A percentile compares a stretch with the other conserved stretches of the same genome.
Conservation (phyloP, 1,140 invertebrate species). For the Mactra quadrangularis region DNA sequence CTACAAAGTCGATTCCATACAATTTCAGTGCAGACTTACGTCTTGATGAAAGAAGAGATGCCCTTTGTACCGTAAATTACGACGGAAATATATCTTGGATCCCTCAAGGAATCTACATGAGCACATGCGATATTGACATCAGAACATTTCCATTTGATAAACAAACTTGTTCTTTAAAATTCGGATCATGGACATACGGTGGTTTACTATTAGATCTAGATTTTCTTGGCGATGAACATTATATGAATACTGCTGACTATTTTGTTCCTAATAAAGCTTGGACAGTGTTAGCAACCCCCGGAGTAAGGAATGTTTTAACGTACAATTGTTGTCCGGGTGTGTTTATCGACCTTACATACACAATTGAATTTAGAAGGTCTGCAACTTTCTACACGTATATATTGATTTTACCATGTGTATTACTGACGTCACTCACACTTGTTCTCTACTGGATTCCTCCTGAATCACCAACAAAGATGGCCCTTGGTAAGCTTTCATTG, state of each 20-base stretch:
- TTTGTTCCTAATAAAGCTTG: slow-evolving; percentile 82
- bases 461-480: slow-evolving; percentile 84
- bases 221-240: slow-evolving; percentile 45
- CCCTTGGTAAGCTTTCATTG: slow-evolving; percentile 77
- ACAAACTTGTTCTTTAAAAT: slow-evolving; percentile 82
- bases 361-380: slow-evolving; percentile 78
- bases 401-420: slow-evolving; percentile 83
- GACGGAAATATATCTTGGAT: slow-evolving; percentile 98
- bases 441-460: slow-evolving; percentile 84
- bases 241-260: slow-evolving; percentile 75
- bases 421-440: slow-evolving; percentile 83
- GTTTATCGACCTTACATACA: slow-evolving; percentile 82
- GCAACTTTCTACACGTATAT: slow-evolving; percentile 83
- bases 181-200: slow-evolving; percentile 83
- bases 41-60: slow-evolving; percentile 80
- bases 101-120: slow-evolving; percentile 99
- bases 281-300: slow-evolving; percentile 77
- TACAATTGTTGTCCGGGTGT: slow-evolving; percentile 82
- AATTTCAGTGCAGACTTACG: slow-evolving; percentile 81
- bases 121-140: slow-evolving; percentile 92
- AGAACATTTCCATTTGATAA: slow-evolving; percentile 83
- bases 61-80: slow-evolving; percentile 85
- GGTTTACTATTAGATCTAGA: slow-evolving; percentile 79
- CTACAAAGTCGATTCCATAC: slow-evolving; percentile 35
- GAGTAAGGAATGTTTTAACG: slow-evolving; percentile 67